phyloP scores from a whole-genome alignment of 2,113 vertebrate genomes.

The Microtus oregoni region DNA sequence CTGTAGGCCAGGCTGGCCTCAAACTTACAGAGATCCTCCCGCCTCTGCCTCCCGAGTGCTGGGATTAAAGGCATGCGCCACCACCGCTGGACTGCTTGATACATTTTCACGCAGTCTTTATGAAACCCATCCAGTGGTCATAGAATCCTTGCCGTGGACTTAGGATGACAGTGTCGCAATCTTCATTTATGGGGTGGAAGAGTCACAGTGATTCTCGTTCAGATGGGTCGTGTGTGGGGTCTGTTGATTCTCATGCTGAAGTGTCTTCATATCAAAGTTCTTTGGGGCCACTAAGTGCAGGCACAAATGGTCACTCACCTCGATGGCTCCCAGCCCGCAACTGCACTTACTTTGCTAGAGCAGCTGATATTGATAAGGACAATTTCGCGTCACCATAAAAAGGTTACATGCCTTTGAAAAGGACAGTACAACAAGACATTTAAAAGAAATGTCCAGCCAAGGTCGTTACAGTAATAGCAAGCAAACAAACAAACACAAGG shows the following conservation, averaged over 20 bases:
- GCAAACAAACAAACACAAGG: constrained; percentile 1
- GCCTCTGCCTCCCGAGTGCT: neutral
- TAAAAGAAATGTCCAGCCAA: constrained; percentile 46
- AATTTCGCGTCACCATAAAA: constrained; percentile 37
- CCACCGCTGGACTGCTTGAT: neutral
- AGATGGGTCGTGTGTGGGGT: neutral
- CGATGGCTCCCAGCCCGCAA: neutral
- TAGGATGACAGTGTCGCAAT: neutral
- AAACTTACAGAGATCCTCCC: neutral
- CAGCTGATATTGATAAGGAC: neutral
- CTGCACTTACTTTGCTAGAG: neutral
- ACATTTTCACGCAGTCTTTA: neutral
- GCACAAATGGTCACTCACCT: neutral
- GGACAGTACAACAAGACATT: neutral
- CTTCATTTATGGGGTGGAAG: neutral
- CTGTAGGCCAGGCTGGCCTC: neutral
- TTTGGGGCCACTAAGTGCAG: neutral
- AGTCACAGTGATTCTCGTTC: neutral
- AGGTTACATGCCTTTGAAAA: constrained; percentile 44
- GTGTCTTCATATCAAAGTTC: neutral
- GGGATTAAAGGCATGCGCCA: neutral
- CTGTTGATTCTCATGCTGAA: neutral
- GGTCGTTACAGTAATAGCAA: constrained; percentile 34
- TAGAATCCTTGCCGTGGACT: neutral
- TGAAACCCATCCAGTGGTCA: neutral